These are phyloP conservation scores for Zoanthus gigantus DNA, from an alignment of 92 coral and sea anemone genomes.

Conservation along the genomic window DNA sequence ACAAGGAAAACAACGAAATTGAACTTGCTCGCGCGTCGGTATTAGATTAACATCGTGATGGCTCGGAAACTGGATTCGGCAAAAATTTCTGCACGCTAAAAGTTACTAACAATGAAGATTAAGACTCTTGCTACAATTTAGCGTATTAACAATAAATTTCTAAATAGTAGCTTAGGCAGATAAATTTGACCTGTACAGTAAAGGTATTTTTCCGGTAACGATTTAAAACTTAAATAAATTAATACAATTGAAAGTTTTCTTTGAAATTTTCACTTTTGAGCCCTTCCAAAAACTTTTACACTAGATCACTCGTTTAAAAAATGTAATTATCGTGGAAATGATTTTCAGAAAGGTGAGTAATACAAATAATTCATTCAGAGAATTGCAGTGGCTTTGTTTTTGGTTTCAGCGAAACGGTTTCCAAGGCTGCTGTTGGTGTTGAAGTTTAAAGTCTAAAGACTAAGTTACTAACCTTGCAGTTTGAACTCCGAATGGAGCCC, in stretches of 20 bases:
- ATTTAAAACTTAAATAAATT: neutral
- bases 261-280: neutral
- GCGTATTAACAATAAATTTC: neutral
- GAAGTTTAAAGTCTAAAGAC: neutral
- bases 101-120: neutral
- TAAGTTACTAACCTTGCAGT: conserved; percentile 79
- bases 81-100: neutral
- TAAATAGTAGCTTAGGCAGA: neutral
- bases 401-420: neutral
- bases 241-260: neutral
- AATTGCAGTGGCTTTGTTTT: neutral
- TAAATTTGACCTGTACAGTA: neutral
- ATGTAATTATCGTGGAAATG: neutral
- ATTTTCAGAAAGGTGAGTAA: neutral
- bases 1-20: too few species aligned
- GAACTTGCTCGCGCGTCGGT: too few species aligned
- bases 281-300: neutral
- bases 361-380: neutral
- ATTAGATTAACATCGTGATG: too few species aligned
- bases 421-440: conserved; percentile 2
- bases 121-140: neutral
- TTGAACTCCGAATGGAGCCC: conserved; percentile 98
- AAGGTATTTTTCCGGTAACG: neutral
- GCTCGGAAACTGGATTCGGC: neutral
- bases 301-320: neutral